Base-by-base conservation (phyloP, 1,140 invertebrate genomes). In the Aphelenchoides avenae region DNA sequence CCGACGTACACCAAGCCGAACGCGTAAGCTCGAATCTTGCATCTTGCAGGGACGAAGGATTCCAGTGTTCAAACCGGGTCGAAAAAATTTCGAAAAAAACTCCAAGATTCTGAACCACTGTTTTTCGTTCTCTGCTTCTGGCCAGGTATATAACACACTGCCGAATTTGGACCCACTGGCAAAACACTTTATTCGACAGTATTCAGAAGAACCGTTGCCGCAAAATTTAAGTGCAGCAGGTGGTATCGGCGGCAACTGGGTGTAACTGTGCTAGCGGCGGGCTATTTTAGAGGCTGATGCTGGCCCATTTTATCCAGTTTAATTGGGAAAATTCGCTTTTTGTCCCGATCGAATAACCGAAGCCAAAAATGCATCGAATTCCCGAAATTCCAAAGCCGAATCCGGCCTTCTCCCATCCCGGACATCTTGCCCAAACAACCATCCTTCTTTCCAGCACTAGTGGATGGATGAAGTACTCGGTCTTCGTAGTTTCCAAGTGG, bases 381-480 rank as follows among this genome's bases (percentile, higher is more conserved):
- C 34, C 13, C 13, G 18, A 36, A 36, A 36, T 13, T 36, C 11
- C 34, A 18, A 36, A 13, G 18, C 13, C 13, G 13, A 36, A 36
- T 18, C 13, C 34, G 34, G 13, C 18, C 18, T 13, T 40, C 24
- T 0, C 9, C 29, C 15, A 22, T 43, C 31, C 15, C 31, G 9
- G 18, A 15, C 41, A 43, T 20, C 7, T 6, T 43, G 6, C 18
- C 7, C 18, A 9, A 4, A 18, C 5, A 57, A 46, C 65, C 27
- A 22, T 15, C 6, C 9, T 5, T 36, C 3, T 46, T 29, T 5
- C 20, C 7, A 41, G 40, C 1, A n/a, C 15, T 27, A 51, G 11
- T 20, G 13, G 41, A 18, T 68, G 66, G 66, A 37, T 18, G n/a
- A 42, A 26, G 5, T 70, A 74, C 39, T 48, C 70, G 1, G 13